Conservation (phyloP, 2,113 vertebrate species). For the Suricata suricatta region DNA sequence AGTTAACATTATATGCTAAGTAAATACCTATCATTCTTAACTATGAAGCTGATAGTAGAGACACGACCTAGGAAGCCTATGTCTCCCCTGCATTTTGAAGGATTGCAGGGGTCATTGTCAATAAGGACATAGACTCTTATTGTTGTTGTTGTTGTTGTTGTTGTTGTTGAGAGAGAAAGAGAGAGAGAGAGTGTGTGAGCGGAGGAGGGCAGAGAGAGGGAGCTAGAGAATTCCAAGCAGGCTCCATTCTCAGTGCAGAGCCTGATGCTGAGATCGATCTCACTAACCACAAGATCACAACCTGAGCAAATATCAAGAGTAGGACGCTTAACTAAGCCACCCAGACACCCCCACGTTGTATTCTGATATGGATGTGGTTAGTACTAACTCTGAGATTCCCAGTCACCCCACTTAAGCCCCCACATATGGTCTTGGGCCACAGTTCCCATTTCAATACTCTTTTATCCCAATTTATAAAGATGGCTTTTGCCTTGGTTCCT, state of each 20-base stretch:
- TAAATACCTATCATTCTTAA: background rate
- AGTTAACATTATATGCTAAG: background rate
- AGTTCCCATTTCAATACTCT: background rate
- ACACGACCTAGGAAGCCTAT: background rate
- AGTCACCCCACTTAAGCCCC: background rate
- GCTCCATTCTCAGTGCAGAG: too few species aligned
- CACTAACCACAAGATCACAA: too few species aligned
- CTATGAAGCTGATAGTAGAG: background rate
- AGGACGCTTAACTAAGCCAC: too few species aligned
- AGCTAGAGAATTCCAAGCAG: too few species aligned
- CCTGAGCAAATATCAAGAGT: too few species aligned
- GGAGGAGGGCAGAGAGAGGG: too few species aligned
- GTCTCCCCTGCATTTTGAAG: background rate
- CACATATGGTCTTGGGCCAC: background rate
- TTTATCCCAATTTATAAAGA: constrained; percentile 5
- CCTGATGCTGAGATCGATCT: too few species aligned
- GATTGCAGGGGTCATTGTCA: background rate
- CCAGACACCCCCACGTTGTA: too few species aligned
- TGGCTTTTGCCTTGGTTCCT: background rate
- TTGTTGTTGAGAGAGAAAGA: too few species aligned
- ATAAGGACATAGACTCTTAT: background rate
- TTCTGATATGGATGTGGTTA: background rate
- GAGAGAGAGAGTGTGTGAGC: too few species aligned
- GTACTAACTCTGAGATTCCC: background rate
- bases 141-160: background rate